Evolutionary conservation across 2,113 vertebrate genomes (phyloP).

Genomic region (Pogona vitticeps): DNA sequence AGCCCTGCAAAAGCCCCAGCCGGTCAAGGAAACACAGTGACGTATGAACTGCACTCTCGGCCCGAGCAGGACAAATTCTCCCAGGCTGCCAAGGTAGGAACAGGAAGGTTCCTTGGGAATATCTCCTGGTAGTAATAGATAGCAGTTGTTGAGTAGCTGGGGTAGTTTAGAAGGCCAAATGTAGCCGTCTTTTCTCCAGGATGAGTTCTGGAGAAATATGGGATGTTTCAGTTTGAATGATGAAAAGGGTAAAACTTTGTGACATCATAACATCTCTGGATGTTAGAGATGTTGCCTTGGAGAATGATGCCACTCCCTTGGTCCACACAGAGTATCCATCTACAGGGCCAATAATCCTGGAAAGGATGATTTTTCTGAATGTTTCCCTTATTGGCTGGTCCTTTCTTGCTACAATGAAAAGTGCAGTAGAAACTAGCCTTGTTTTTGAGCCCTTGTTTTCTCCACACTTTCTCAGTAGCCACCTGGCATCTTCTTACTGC

Average conservation of each 20-base stretch:
- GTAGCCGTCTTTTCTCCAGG: neutral
- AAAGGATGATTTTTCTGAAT: neutral
- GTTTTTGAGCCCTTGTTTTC: too few species aligned
- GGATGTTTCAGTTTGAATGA: neutral
- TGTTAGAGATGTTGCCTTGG: neutral
- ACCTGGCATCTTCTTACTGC: too few species aligned
- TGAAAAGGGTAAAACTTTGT: neutral
- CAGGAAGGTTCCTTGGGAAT: neutral
- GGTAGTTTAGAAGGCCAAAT: neutral
- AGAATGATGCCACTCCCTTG: neutral
- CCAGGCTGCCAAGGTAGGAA: constrained; percentile 87
- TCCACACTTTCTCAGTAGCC: too few species aligned
- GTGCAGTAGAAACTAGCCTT: too few species aligned
- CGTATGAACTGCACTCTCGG: constrained; percentile 91
- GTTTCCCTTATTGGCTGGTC: neutral
- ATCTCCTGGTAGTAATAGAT: neutral
- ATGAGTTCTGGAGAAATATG: neutral
- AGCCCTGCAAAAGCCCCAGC: constrained; percentile 45
- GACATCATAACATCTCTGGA: neutral
- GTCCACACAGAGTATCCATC: neutral
- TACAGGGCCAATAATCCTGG: neutral
- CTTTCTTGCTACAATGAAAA: neutral
- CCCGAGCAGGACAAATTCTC: constrained; percentile 93
- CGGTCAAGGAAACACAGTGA: constrained; percentile 78
- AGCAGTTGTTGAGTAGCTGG: neutral